Conservation (phyloP, 1,140 invertebrate genomes). For the Megathymus violae region DNA sequence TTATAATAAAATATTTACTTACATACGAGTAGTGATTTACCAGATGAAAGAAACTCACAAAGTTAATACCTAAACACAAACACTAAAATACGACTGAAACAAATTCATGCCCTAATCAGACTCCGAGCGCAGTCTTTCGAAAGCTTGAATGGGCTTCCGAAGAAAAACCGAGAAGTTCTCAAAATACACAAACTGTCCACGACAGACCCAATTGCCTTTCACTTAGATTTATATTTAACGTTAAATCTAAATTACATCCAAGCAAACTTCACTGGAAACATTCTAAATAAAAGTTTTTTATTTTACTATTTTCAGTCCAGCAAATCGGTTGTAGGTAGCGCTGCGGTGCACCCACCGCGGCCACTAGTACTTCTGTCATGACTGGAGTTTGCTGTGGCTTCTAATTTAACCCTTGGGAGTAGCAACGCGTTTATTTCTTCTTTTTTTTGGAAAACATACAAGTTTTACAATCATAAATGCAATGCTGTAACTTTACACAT, state of each 20-base stretch:
- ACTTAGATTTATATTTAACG: constrained; percentile 5
- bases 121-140: not conserved
- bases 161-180: not conserved
- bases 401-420: no score
- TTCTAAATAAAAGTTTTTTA: not conserved
- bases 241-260: not conserved
- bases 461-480: no score
- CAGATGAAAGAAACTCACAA: not conserved
- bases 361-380: no score
- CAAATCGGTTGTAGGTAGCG: no score
- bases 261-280: not conserved
- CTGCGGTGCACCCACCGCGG: no score
- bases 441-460: no score
- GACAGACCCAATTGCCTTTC: not conserved
- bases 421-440: no score
- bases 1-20: no score
- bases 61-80: constrained; percentile 8
- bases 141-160: not conserved
- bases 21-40: no score
- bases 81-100: constrained; percentile 7
- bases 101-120: constrained; percentile 8
- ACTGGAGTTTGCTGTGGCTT: no score
- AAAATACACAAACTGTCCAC: constrained; percentile 6
- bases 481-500: no score
- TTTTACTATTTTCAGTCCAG: not conserved